These are phyloP conservation scores for Oceanodroma leucorhoa DNA, from an alignment of 2,797 vertebrate species.

Conservation along the genomic window DNA sequence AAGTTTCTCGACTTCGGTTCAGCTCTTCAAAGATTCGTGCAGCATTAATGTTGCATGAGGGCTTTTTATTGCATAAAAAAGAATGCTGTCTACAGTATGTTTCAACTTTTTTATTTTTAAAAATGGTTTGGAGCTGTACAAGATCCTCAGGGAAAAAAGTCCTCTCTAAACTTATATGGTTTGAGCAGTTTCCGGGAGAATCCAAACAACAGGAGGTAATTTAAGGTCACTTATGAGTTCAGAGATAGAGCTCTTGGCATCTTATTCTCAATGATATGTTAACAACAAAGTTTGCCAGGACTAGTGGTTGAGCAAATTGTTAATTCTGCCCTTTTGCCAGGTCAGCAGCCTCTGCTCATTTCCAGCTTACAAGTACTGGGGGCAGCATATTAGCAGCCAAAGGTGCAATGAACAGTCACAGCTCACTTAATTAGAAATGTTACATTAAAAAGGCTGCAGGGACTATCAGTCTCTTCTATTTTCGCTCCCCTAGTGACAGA, in stretches of 20 bases:
- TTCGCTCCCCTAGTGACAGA: not conserved
- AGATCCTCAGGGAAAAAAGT: not conserved
- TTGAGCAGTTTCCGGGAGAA: not conserved
- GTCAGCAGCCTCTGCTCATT: not conserved
- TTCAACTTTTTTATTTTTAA: no score
- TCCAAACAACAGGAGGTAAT: not conserved
- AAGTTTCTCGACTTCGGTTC: not conserved
- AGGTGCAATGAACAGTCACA: not conserved
- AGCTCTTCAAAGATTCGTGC: not conserved
- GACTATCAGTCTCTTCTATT: not conserved
- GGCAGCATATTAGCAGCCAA: not conserved
- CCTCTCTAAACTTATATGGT: not conserved
- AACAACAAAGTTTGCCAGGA: not conserved
- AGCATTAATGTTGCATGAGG: not conserved
- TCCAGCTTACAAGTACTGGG: not conserved
- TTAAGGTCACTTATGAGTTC: not conserved
- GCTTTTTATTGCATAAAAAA: not conserved
- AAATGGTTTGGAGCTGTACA: not conserved
- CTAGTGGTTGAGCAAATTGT: not conserved
- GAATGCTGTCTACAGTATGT: rapidly evolving
- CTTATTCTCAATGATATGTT: not conserved
- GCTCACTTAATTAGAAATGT: not conserved
- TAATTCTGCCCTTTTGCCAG: not conserved
- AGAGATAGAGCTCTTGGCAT: not conserved
- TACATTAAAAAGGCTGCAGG: not conserved